Conservation (phyloP, 2,113 vertebrate species). For the Micromys minutus region DNA sequence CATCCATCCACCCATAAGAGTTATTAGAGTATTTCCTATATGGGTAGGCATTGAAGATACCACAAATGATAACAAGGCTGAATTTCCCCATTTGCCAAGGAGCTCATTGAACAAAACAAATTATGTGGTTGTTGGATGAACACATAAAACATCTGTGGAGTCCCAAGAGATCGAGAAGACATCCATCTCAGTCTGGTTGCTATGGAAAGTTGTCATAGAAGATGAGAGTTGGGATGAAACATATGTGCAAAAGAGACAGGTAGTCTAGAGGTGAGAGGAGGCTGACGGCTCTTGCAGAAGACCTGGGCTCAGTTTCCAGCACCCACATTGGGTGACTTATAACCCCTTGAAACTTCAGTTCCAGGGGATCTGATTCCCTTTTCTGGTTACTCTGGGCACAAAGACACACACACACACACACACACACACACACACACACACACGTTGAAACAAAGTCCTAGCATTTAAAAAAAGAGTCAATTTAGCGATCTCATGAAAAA, state of each 20-base stretch:
- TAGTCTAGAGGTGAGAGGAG: background rate
- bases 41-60: background rate
- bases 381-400: background rate
- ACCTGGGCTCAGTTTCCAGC: background rate
- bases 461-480: background rate
- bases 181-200: background rate
- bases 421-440: background rate
- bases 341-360: background rate
- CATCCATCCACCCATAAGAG: background rate
- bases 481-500: background rate
- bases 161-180: background rate
- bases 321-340: background rate
- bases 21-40: constrained; percentile 4
- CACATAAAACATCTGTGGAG: background rate
- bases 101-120: background rate
- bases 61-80: constrained; percentile 3
- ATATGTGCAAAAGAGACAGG: background rate
- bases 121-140: background rate
- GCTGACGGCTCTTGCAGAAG: background rate
- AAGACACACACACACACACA: background rate
- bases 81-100: background rate
- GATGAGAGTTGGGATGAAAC: background rate
- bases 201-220: background rate
- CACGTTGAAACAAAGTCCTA: background rate
- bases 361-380: background rate